phyloP scores from a whole-genome alignment of 2,797 vertebrate genomes.

The Syncerus caffer region DNA sequence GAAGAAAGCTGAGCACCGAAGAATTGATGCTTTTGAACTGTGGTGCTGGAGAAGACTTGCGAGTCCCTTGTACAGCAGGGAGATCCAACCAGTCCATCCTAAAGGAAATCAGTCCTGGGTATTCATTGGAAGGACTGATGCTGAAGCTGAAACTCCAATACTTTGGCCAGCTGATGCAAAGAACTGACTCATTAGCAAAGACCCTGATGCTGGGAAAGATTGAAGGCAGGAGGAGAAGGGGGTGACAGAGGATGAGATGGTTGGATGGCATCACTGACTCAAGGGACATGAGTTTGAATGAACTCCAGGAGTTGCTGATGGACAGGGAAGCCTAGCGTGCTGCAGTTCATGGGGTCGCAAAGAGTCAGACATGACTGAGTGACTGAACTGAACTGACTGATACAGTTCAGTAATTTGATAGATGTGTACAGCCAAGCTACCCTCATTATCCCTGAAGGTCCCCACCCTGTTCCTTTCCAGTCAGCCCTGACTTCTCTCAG shows the following conservation, averaged over 20 bases:
- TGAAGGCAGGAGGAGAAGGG: background rate
- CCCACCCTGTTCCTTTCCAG: background rate
- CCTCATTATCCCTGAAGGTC: accelerated
- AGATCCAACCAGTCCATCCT: background rate
- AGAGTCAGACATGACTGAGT: background rate
- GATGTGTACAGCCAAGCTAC: background rate
- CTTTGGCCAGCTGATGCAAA: background rate
- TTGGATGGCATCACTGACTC: background rate
- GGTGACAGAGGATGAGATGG: background rate
- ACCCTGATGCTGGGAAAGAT: background rate
- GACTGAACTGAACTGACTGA: background rate
- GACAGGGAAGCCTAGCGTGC: background rate
- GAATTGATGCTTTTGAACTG: background rate
- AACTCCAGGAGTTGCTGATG: background rate
- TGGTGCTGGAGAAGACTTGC: background rate
- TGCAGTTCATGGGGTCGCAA: background rate
- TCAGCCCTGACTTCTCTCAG: background rate
- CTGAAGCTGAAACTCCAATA: background rate
- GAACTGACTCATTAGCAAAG: background rate
- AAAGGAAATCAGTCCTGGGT: background rate
- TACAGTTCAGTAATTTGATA: background rate
- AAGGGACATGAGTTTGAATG: background rate
- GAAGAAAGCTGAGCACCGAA: background rate
- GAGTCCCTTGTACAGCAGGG: background rate
- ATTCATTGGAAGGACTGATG: background rate